These are phyloP conservation scores for Margarornis squamiger DNA, from an alignment of 2,797 vertebrate species.

Conservation along the genomic window DNA sequence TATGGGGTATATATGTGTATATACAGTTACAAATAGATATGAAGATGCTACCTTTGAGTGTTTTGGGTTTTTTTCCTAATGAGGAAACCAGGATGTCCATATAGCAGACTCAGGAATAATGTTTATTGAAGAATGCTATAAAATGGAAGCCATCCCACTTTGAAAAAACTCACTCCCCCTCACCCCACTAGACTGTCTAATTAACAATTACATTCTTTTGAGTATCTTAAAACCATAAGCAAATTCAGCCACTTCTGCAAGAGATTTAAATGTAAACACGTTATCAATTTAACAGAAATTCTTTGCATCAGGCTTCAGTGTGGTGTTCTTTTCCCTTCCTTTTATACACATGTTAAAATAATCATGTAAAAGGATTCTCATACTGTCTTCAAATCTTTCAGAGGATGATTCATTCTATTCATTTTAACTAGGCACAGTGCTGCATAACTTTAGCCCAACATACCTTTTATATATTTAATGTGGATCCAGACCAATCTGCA, in stretches of 20 bases:
- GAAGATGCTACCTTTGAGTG: background rate
- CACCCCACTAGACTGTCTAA: background rate
- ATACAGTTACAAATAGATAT: background rate
- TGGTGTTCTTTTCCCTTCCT: slow-evolving; percentile 44
- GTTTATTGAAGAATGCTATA: background rate
- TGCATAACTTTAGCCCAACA: slow-evolving; percentile 24
- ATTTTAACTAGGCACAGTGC: slow-evolving; percentile 49
- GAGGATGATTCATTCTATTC: slow-evolving; percentile 68
- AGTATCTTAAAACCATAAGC: slow-evolving; percentile 11
- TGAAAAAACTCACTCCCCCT: background rate
- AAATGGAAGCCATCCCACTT: background rate
- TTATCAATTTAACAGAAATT: slow-evolving; percentile 45
- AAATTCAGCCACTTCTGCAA: slow-evolving; percentile 13
- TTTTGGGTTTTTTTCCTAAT: background rate
- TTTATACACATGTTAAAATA: slow-evolving; percentile 71
- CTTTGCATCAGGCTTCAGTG: background rate
- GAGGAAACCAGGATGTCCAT: slow-evolving; percentile 39
- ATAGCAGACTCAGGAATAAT: background rate
- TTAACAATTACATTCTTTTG: background rate
- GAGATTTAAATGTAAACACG: slow-evolving; percentile 24
- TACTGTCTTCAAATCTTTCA: slow-evolving; percentile 59
- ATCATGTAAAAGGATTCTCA: slow-evolving; percentile 62
- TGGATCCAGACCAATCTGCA: slow-evolving; percentile 14
- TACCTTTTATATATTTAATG: slow-evolving; percentile 38
- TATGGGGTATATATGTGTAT: background rate